phyloP scores from a whole-genome alignment of 2,113 vertebrate genomes.

The Dolichotis patagonum region DNA sequence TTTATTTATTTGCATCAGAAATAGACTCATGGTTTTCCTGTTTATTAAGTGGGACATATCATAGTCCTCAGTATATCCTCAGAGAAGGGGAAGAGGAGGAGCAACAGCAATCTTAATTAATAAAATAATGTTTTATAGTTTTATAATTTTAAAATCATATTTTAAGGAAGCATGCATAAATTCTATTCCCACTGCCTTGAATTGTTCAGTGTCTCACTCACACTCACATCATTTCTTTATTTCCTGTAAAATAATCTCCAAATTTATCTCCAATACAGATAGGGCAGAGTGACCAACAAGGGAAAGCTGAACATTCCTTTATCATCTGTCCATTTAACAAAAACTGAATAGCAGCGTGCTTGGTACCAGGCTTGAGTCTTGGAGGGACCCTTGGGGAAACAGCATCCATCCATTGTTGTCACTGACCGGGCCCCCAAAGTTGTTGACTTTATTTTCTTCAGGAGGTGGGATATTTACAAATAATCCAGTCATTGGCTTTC shows the following conservation, averaged over 20 bases:
- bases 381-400: accelerated
- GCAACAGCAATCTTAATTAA: neutral
- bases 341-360: neutral
- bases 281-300: neutral
- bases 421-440: neutral
- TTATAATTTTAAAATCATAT: neutral
- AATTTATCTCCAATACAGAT: neutral
- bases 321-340: neutral
- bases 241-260: neutral
- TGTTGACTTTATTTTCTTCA: neutral
- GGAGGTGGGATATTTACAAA: neutral
- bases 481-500: neutral
- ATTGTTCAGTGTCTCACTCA: neutral
- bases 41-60: neutral
- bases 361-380: neutral
- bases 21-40: neutral
- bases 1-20: neutral
- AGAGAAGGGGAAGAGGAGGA: neutral
- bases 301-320: neutral
- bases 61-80: neutral
- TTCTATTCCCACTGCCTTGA: neutral
- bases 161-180: neutral
- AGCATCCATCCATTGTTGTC: too few species aligned
- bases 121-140: neutral
- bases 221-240: neutral